Conservation (phyloP, 1,140 invertebrate species). For the Lepidostoma basale region DNA sequence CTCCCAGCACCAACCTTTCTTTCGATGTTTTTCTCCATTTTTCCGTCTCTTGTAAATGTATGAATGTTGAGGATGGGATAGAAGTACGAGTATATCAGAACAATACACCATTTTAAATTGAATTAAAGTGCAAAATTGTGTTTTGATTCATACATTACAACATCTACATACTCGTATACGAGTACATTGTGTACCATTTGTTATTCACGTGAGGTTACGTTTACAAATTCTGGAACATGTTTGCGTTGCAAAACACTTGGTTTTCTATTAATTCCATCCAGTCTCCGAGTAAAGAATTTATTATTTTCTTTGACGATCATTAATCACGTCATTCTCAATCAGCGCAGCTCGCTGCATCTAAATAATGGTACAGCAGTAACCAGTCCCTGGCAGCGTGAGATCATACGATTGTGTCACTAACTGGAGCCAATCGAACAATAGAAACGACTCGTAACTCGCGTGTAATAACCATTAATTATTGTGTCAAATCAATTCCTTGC, state of each 20-base stretch:
- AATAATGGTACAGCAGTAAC: neutral
- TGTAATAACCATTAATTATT: neutral
- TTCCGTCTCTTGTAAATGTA: too few species aligned
- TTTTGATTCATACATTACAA: too few species aligned
- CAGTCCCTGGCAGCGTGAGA: neutral
- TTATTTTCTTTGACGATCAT: neutral
- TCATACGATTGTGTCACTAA: conserved; percentile 2
- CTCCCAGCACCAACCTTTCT: too few species aligned
- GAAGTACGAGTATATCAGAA: too few species aligned
- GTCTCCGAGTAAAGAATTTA: neutral
- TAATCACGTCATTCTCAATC: conserved; percentile 6
- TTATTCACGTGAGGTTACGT: neutral
- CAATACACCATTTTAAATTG: too few species aligned
- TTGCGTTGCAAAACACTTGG: too few species aligned
- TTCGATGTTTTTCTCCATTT: too few species aligned
- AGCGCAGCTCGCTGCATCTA: neutral
- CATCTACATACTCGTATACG: too few species aligned
- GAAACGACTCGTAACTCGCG: neutral
- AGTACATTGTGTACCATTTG: neutral
- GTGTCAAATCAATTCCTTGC: neutral
- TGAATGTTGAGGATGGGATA: too few species aligned
- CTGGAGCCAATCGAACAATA: neutral
- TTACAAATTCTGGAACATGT: neutral
- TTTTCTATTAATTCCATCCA: neutral
- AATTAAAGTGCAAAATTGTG: too few species aligned